phyloP scores from a whole-genome alignment of 2,797 vertebrate genomes.

The Hirundo rustica region DNA sequence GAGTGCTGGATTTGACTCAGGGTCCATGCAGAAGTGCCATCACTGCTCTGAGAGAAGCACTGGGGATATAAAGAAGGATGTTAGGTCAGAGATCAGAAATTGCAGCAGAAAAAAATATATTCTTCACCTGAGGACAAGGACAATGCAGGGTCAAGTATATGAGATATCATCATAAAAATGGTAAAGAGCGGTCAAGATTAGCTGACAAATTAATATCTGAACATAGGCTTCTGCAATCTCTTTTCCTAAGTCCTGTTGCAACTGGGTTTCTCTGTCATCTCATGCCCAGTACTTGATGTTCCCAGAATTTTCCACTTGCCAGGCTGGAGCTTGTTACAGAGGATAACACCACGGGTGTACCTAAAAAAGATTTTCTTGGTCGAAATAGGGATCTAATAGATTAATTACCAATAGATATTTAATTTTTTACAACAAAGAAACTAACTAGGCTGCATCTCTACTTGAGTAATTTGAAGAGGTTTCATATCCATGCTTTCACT shows the following conservation, averaged over 20 bases:
- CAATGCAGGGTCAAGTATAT: neutral
- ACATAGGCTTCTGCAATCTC: neutral
- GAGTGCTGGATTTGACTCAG: neutral
- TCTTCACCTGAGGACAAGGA: neutral
- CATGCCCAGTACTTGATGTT: neutral
- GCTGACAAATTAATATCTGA: neutral
- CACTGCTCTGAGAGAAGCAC: neutral
- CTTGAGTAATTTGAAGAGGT: neutral
- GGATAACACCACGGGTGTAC: rapidly evolving
- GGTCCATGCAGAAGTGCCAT: neutral
- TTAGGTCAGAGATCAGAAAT: neutral
- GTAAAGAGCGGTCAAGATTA: neutral
- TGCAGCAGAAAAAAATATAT: neutral
- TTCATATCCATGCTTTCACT: neutral
- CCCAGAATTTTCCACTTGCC: neutral
- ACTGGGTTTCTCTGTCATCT: neutral
- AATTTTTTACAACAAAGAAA: neutral
- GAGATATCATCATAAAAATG: neutral
- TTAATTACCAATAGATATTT: neutral
- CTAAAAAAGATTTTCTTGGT: neutral
- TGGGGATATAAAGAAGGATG: neutral
- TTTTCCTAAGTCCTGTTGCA: neutral
- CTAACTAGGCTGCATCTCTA: neutral
- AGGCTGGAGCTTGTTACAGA: neutral
- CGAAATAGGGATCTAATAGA: neutral